Evolutionary conservation across 2,797 vertebrate species (phyloP).

Genomic region (Lepidocolaptes lacrymiger): DNA sequence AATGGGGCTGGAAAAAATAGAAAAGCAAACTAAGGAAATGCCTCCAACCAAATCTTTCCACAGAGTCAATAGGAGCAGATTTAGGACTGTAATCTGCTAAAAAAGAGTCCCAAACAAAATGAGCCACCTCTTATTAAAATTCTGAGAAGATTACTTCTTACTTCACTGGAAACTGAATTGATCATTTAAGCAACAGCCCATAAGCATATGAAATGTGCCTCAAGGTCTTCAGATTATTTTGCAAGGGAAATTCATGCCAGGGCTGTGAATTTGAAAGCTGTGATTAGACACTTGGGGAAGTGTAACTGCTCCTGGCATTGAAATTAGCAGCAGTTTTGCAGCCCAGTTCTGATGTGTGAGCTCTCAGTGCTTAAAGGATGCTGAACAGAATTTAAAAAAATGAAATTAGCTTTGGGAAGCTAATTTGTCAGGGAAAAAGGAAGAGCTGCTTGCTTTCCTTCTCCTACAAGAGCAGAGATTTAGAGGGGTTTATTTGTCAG

Average conservation of each 20-base stretch:
- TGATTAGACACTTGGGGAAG: background rate
- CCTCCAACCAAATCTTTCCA: background rate
- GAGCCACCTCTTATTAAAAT: background rate
- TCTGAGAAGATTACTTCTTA: background rate
- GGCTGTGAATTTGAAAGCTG: background rate
- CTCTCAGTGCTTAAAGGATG: background rate
- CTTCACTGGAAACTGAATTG: background rate
- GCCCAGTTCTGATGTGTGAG: background rate
- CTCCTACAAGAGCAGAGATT: background rate
- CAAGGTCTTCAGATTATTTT: background rate
- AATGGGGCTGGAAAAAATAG: background rate
- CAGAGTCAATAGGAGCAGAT: background rate
- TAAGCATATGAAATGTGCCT: background rate
- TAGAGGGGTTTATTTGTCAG: background rate
- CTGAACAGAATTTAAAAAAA: background rate
- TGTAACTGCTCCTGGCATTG: background rate
- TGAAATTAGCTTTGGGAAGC: background rate
- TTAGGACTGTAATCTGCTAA: background rate
- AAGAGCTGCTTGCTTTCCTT: background rate
- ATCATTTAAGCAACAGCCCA: background rate
- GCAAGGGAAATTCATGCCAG: background rate
- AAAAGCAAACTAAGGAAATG: constrained; percentile 10
- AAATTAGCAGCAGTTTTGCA: background rate
- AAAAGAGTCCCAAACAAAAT: background rate
- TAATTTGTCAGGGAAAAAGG: background rate